Percentiles rank a stretch among this genome's conserved stretches.
phyloP scores from a whole-genome alignment of 2,888 invertebrate genomes.

The Drosophila imparisetae region DNA sequence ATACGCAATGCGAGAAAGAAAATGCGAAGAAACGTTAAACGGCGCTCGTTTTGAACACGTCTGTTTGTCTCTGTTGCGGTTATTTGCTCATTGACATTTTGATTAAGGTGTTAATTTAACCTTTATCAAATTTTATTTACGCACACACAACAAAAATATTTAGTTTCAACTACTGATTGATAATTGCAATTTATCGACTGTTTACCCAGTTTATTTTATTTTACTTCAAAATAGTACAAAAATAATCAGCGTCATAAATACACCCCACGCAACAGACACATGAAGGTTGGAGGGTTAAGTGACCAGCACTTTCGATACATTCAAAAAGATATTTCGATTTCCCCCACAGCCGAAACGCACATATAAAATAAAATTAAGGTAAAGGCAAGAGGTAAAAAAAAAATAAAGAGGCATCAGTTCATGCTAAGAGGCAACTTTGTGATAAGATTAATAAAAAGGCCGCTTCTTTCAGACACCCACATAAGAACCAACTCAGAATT shows the following conservation, averaged over 20 bases:
- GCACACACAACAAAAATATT: constrained; percentile 22
- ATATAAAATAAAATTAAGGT: constrained; percentile 43
- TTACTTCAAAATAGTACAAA: constrained; percentile 49
- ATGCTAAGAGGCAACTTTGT: constrained; percentile 58
- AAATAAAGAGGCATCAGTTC: constrained; percentile 34
- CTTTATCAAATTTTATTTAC: constrained; percentile 45
- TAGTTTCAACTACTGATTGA: neutral
- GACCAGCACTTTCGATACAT: constrained; percentile 36
- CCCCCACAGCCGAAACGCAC: constrained; percentile 12
- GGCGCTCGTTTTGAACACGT: constrained; percentile 55
- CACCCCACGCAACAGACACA: constrained; percentile 34
- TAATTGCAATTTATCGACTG: constrained; percentile 50
- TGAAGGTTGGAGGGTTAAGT: constrained; percentile 11
- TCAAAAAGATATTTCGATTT: constrained; percentile 31
- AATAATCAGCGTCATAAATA: constrained; percentile 69
- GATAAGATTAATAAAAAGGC: constrained; percentile 72
- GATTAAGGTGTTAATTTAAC: constrained; percentile 68
- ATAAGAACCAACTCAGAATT: constrained; percentile 1
- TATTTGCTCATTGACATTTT: constrained; percentile 78
- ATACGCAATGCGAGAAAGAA: constrained; percentile 17
- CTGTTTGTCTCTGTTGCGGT: constrained; percentile 44
- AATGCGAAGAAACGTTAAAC: constrained; percentile 17
- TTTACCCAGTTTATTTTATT: constrained; percentile 47
- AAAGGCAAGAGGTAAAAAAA: constrained; percentile 35
- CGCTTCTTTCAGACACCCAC: constrained; percentile 14